Conservation (phyloP, 2,888 invertebrate species). For the Tillus elongatus region DNA sequence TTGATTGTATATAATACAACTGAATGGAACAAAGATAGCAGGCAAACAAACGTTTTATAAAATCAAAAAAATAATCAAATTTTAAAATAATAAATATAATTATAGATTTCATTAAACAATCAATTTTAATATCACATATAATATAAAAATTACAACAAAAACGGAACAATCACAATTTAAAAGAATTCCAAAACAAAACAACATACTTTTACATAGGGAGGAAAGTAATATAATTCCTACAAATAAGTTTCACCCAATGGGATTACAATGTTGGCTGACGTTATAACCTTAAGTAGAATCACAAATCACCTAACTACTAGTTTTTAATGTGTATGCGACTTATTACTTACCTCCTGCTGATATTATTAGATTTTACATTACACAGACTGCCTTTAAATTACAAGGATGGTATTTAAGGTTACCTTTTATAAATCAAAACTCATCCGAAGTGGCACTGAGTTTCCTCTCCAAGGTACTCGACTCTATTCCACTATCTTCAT, state of each 20-base stretch:
- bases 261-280: too few relatives aligned
- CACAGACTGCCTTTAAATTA: neutral
- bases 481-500: slow-evolving; percentile 58
- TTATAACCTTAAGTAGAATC: neutral
- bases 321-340: neutral
- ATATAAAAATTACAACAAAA: slow-evolving; percentile 5
- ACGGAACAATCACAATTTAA: neutral
- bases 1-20: too few relatives aligned
- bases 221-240: too few relatives aligned
- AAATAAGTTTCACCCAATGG: too few relatives aligned
- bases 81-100: too few relatives aligned
- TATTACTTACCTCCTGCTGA: slow-evolving; percentile 2
- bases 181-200: slow-evolving; percentile 5
- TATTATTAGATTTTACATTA: too few relatives aligned
- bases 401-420: too few relatives aligned
- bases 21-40: too few relatives aligned
- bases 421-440: slow-evolving; percentile 5
- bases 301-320: slow-evolving; percentile 1
- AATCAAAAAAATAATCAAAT: too few relatives aligned
- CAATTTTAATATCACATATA: slow-evolving; percentile 12
- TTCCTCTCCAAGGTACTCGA: slow-evolving; percentile 52
- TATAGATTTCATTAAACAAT: slow-evolving; percentile 10
- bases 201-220: too few relatives aligned
- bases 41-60: too few relatives aligned
- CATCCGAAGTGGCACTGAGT: slow-evolving; percentile 17